Conservation (phyloP, 1,140 invertebrate species). For the Platyura marginata region DNA sequence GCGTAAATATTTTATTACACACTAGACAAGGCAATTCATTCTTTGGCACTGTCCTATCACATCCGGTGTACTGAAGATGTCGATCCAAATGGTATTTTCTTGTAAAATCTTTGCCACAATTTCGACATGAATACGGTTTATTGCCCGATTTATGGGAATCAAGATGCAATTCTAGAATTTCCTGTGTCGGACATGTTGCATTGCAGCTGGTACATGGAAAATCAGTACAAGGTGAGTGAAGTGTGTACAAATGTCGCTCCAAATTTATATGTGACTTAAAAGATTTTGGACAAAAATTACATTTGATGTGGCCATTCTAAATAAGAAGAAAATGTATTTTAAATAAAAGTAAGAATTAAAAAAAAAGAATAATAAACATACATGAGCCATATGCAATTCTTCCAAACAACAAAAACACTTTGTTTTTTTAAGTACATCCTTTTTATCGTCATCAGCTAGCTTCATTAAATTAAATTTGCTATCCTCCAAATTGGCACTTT, state of each 20-base stretch:
- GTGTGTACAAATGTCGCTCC: slow-evolving; percentile 21
- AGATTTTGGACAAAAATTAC: slow-evolving; percentile 24
- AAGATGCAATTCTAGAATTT: slow-evolving; percentile 16
- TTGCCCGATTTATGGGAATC: slow-evolving; percentile 18
- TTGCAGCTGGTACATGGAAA: slow-evolving; percentile 20
- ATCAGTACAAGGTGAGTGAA: slow-evolving; percentile 17
- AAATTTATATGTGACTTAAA: slow-evolving; percentile 22
- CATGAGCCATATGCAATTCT: slow-evolving; percentile 22
- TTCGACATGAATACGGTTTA: slow-evolving; percentile 23
- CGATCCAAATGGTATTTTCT: slow-evolving; percentile 56
- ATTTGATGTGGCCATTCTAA: slow-evolving; percentile 20
- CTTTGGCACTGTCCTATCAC: slow-evolving; percentile 32
- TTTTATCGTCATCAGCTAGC: slow-evolving; percentile 11
- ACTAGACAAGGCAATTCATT: slow-evolving; percentile 29
- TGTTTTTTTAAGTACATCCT: slow-evolving; percentile 21
- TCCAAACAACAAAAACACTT: slow-evolving; percentile 22
- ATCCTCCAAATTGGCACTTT: slow-evolving; percentile 6
- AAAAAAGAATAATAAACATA: slow-evolving; percentile 6
- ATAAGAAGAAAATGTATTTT: not conserved
- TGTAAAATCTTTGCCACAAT: slow-evolving; percentile 46
- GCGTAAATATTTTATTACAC: slow-evolving; percentile 48
- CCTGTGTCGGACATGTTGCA: slow-evolving; percentile 17
- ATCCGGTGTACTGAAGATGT: slow-evolving; percentile 52
- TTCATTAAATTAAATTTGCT: slow-evolving; percentile 16
- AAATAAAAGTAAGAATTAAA: not conserved